These are phyloP conservation scores for Coptodon bakossiorum DNA, from an alignment of 2,113 vertebrate species.

Conservation along the genomic window DNA sequence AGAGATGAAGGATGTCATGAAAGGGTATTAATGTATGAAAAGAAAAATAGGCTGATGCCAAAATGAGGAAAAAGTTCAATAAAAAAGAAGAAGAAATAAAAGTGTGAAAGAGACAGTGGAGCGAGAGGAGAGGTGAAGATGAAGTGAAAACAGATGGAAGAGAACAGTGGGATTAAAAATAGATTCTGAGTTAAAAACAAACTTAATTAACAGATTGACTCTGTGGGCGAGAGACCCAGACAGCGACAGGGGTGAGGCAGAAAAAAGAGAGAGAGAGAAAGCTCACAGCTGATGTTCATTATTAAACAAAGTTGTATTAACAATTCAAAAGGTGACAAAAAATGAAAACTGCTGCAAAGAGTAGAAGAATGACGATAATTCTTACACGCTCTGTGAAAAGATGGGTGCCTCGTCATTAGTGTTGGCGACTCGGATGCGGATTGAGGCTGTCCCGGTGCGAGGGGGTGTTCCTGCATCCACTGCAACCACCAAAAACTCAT, in stretches of 20 bases:
- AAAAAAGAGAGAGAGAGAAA: neutral
- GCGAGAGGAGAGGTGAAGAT: neutral
- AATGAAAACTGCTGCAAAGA: neutral
- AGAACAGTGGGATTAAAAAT: conserved; percentile 2
- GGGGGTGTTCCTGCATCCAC: conserved; percentile 80
- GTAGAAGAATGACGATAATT: neutral
- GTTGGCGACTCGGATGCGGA: conserved; percentile 80
- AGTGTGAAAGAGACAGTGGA: neutral
- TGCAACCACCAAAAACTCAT: conserved; percentile 84
- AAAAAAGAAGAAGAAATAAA: neutral
- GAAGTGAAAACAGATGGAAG: conserved; percentile 25
- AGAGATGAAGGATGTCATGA: neutral
- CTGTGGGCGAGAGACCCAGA: conserved; percentile 8
- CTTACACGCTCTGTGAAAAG: conserved; percentile 82
- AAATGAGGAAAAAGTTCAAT: neutral
- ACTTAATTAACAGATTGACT: conserved; percentile 12
- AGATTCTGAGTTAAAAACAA: conserved; percentile 28
- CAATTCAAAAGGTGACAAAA: neutral
- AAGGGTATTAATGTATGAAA: neutral
- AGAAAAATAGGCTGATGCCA: neutral
- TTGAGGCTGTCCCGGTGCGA: conserved; percentile 79
- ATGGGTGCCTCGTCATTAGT: conserved; percentile 82
- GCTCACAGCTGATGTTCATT: neutral
- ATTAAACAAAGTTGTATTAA: neutral
- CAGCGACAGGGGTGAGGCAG: neutral